Conservation (phyloP, 2,888 invertebrate genomes). For the Spatulosminthurus flaviceps region DNA sequence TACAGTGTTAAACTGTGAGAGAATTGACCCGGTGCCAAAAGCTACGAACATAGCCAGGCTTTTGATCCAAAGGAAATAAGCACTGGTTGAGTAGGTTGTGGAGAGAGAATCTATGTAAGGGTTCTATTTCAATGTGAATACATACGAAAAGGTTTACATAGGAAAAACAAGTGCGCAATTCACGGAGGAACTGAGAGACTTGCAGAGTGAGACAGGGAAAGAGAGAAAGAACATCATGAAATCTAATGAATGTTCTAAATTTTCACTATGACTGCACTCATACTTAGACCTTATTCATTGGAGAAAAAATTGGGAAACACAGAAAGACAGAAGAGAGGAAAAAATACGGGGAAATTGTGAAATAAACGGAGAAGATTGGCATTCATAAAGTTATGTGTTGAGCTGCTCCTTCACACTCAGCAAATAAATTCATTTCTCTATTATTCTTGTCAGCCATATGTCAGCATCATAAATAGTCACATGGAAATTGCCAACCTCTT, state of each 20-base stretch:
- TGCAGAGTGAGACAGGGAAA: background rate
- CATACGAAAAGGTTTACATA: background rate
- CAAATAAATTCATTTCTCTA: slow-evolving; percentile 11
- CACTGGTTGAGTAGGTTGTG: background rate
- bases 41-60: slow-evolving; percentile 25
- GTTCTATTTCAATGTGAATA: no score
- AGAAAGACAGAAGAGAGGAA: no score
- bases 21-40: slow-evolving; percentile 42
- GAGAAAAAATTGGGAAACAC: background rate
- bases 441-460: slow-evolving; percentile 25
- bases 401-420: slow-evolving; percentile 1
- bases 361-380: slow-evolving; percentile 16
- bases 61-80: slow-evolving; percentile 16
- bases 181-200: background rate
- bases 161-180: slow-evolving; percentile 27
- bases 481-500: slow-evolving; percentile 18
- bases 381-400: slow-evolving; percentile 18
- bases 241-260: slow-evolving; percentile 44
- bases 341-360: no score
- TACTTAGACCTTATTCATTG: background rate
- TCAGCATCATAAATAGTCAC: slow-evolving; percentile 22
- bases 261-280: slow-evolving; percentile 29
- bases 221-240: slow-evolving; percentile 12
- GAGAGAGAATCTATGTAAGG: background rate
- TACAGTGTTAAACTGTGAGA: background rate